phyloP scores from a whole-genome alignment of 2,797 vertebrate species.

The Epinephelus awoara region DNA sequence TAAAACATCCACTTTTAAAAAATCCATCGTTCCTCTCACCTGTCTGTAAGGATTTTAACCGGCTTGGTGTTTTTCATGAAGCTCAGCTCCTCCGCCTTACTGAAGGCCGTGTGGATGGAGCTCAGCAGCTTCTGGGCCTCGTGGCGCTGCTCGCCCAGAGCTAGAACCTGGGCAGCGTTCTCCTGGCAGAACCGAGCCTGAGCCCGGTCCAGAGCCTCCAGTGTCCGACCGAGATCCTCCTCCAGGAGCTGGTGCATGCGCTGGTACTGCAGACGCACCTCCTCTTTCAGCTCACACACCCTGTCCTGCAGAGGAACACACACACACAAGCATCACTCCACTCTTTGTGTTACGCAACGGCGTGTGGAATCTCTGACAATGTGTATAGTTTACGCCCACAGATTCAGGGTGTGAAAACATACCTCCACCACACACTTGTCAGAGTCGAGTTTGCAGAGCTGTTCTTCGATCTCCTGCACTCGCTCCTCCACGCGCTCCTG shows the following conservation, averaged over 20 bases:
- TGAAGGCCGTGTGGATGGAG: slow-evolving; percentile 96
- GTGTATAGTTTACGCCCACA: not conserved
- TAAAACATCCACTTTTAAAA: not conserved
- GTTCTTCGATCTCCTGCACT: slow-evolving; percentile 98
- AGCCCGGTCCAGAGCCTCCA: slow-evolving; percentile 97
- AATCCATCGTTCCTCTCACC: slow-evolving; percentile 83
- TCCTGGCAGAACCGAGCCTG: slow-evolving; percentile 98
- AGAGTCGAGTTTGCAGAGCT: slow-evolving; percentile 98
- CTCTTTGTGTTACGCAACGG: slow-evolving; percentile 3
- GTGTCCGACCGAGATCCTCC: slow-evolving; percentile 95
- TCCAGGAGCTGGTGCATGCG: slow-evolving; percentile 99
- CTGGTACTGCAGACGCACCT: slow-evolving; percentile 97
- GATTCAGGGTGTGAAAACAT: slow-evolving; percentile 56
- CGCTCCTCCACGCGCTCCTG: slow-evolving; percentile 98
- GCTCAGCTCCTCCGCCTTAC: slow-evolving; percentile 98
- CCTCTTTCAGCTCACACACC: slow-evolving; percentile 97
- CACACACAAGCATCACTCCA: not conserved
- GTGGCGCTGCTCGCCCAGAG: slow-evolving; percentile 96
- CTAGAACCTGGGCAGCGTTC: slow-evolving; percentile 94
- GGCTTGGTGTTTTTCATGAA: slow-evolving; percentile 99
- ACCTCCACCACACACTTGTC: slow-evolving; percentile 99
- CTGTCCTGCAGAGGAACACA: slow-evolving; percentile 87
- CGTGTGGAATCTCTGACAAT: not conserved
- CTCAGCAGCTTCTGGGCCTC: slow-evolving; percentile 98
- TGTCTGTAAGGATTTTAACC: slow-evolving; percentile 98